Evolutionary conservation across 2,113 vertebrate genomes (phyloP).

Genomic region (Microtus oregoni): DNA sequence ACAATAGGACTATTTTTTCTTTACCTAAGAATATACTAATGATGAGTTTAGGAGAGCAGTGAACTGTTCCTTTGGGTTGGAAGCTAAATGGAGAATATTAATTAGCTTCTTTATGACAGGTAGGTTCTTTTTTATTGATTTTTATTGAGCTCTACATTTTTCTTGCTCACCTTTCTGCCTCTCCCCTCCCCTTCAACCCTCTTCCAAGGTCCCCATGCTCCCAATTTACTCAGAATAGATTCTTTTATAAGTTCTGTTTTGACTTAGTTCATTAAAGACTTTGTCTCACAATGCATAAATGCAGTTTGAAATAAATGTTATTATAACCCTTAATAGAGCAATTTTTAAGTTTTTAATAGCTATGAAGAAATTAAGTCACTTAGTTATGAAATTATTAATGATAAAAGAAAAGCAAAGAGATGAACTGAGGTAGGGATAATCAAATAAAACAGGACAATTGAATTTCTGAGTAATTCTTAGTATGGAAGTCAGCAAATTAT

Average conservation of each 20-base stretch:
- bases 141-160: no score
- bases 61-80: background rate
- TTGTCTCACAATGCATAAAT: background rate
- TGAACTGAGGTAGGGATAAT: background rate
- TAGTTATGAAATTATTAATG: slow-evolving; percentile 34
- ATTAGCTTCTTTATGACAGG: background rate
- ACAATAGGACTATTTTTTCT: background rate
- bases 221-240: background rate
- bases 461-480: background rate
- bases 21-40: background rate
- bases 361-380: background rate
- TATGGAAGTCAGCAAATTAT: background rate
- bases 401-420: slow-evolving; percentile 1
- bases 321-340: background rate
- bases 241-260: background rate
- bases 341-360: slow-evolving; percentile 29
- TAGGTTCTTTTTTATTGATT: background rate
- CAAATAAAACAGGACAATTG: background rate
- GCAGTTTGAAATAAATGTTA: background rate
- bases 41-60: background rate
- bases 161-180: no score
- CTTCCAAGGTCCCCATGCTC: no score
- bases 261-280: background rate
- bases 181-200: no score
- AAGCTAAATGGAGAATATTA: background rate